A percentile compares a stretch with the other conserved stretches of the same genome.
Evolutionary conservation across 2,113 vertebrate species (phyloP).

Genomic region (Engraulis encrasicolus): DNA sequence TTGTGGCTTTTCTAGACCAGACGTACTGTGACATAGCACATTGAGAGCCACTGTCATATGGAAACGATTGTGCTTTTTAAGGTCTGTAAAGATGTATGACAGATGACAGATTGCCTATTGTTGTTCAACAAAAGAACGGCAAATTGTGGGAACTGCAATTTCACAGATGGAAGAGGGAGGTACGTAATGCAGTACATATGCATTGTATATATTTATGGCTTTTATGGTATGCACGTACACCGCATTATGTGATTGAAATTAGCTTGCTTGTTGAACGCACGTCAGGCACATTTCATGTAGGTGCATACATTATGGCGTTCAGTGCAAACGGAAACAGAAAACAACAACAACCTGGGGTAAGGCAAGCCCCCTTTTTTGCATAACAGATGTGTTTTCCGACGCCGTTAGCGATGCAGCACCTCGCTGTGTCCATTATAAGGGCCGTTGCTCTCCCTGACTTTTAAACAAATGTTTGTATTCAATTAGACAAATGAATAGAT

Average conservation of each 20-base stretch:
- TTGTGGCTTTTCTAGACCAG: background rate
- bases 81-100: background rate
- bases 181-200: too few relatives aligned
- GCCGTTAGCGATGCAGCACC: background rate
- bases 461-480: conserved; percentile 10
- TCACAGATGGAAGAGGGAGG: background rate
- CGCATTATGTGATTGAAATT: background rate
- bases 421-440: background rate
- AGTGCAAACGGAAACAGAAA: too few relatives aligned
- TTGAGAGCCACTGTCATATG: background rate
- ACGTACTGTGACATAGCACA: too few relatives aligned
- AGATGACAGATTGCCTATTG: background rate
- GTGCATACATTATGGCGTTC: background rate
- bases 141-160: background rate
- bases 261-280: background rate
- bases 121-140: background rate
- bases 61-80: background rate
- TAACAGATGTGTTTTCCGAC: background rate
- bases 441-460: background rate
- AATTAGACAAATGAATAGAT: conserved; percentile 7
- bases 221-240: too few relatives aligned
- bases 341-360: too few relatives aligned
- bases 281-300: background rate
- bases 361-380: background rate
- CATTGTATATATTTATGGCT: too few relatives aligned